phyloP scores from a whole-genome alignment of 2,113 vertebrate genomes.

The Poeciliopsis turrubarensis region DNA sequence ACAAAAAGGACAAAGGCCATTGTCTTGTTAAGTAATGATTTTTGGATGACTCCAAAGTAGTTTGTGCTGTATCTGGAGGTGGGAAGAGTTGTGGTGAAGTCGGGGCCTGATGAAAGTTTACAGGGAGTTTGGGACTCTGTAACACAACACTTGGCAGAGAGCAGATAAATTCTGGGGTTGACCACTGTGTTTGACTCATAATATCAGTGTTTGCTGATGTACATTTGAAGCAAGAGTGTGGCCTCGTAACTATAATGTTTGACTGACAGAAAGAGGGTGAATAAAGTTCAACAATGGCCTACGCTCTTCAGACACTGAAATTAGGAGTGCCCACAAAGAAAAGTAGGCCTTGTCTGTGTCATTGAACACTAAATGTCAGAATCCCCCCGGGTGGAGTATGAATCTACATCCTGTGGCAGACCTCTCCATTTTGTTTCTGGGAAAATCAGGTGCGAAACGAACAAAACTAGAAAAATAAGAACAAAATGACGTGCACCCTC shows the following conservation, averaged over 20 bases:
- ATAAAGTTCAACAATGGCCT: constrained; percentile 25
- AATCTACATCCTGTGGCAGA: neutral
- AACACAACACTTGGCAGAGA: constrained; percentile 34
- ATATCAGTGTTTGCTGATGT: constrained; percentile 71
- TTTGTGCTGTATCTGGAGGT: constrained; percentile 54
- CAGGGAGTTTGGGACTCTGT: constrained; percentile 23
- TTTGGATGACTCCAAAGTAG: constrained; percentile 78
- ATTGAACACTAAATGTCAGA: neutral
- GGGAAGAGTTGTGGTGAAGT: constrained; percentile 39
- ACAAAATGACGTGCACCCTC: neutral
- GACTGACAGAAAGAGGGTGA: constrained; percentile 59
- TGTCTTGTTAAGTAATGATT: constrained; percentile 82
- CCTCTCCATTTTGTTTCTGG: too few relatives aligned
- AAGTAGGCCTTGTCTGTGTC: neutral
- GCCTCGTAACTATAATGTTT: constrained; percentile 70
- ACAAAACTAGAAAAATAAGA: neutral
- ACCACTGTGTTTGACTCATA: constrained; percentile 61
- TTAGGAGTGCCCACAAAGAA: constrained; percentile 13
- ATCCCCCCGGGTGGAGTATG: neutral
- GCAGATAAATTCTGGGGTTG: constrained; percentile 47
- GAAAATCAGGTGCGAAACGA: neutral
- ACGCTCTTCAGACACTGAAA: constrained; percentile 22
- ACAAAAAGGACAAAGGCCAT: constrained; percentile 83
- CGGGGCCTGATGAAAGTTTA: constrained; percentile 29
- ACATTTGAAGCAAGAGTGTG: constrained; percentile 64